Evolutionary conservation across 2,113 vertebrate genomes (phyloP).

Genomic region (Lonchura striata): DNA sequence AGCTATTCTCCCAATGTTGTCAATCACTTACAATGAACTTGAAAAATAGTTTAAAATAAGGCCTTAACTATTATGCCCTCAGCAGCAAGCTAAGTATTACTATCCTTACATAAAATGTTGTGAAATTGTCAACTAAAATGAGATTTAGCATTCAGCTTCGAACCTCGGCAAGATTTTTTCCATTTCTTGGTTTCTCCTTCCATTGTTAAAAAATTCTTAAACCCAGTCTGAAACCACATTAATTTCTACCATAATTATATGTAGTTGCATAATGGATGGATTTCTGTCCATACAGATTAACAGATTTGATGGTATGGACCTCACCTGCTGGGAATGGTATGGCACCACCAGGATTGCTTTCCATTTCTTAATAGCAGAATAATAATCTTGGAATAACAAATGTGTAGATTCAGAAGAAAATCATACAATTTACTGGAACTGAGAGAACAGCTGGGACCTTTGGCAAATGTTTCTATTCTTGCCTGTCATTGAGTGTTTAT

Average conservation of each 20-base stretch:
- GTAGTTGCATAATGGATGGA: background rate
- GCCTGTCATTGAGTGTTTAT: slow-evolving; percentile 14
- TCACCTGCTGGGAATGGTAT: background rate
- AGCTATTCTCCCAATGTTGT: background rate
- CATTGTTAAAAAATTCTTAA: background rate
- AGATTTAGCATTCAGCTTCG: background rate
- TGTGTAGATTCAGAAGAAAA: background rate
- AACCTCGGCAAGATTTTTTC: background rate
- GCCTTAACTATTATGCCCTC: background rate
- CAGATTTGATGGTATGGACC: background rate
- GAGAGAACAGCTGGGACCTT: slow-evolving; percentile 45
- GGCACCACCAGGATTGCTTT: background rate
- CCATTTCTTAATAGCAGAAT: background rate
- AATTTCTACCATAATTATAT: background rate
- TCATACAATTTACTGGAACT: background rate
- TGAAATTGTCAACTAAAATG: background rate
- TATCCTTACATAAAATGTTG: background rate
- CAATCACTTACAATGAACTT: background rate
- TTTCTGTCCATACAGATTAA: background rate
- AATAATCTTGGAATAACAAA: background rate
- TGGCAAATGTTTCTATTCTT: slow-evolving; percentile 47
- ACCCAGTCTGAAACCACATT: background rate
- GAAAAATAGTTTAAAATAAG: background rate
- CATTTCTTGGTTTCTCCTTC: background rate
- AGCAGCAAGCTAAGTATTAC: background rate